A percentile compares a stretch with the other conserved stretches of the same genome.
phyloP scores from a whole-genome alignment of 2,888 invertebrate species.

The Lamproptera curius region DNA sequence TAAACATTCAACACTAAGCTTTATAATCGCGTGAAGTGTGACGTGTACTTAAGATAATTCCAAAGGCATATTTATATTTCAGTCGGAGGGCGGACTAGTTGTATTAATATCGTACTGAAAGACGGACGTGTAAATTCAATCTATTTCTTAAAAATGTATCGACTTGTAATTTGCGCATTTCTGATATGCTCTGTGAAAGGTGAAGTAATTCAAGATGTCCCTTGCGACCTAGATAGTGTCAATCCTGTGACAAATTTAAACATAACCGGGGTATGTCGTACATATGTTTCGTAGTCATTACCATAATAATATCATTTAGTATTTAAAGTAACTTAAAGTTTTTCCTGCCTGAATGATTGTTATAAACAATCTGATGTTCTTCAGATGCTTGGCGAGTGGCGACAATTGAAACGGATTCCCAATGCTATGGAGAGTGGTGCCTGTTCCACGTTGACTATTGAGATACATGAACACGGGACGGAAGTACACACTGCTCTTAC shows the following conservation, averaged over 20 bases:
- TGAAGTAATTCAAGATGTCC: background rate
- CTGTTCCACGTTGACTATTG: constrained; percentile 17
- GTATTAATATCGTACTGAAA: background rate
- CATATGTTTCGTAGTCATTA: no score
- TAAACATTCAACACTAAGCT: constrained; percentile 9
- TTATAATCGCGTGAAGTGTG: constrained; percentile 11
- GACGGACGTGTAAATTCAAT: no score
- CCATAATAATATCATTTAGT: no score
- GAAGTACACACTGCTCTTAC: background rate
- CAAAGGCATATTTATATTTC: constrained; percentile 16
- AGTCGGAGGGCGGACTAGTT: background rate
- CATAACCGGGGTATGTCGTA: constrained; percentile 7
- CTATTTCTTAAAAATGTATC: constrained; percentile 3
- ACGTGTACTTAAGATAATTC: constrained; percentile 11
- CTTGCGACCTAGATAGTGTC: constrained; percentile 5
- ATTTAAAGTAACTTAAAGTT: no score
- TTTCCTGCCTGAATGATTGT: no score
- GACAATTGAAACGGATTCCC: constrained; percentile 17
- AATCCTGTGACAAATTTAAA: constrained; percentile 3
- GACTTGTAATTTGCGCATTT: background rate
- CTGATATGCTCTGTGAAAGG: background rate
- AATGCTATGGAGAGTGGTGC: constrained; percentile 19
- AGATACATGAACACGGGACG: background rate
- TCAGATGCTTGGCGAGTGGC: constrained; percentile 19
- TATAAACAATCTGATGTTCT: background rate